Conservation (phyloP, 2,888 invertebrate genomes). For the Epirrhoe alternata region DNA sequence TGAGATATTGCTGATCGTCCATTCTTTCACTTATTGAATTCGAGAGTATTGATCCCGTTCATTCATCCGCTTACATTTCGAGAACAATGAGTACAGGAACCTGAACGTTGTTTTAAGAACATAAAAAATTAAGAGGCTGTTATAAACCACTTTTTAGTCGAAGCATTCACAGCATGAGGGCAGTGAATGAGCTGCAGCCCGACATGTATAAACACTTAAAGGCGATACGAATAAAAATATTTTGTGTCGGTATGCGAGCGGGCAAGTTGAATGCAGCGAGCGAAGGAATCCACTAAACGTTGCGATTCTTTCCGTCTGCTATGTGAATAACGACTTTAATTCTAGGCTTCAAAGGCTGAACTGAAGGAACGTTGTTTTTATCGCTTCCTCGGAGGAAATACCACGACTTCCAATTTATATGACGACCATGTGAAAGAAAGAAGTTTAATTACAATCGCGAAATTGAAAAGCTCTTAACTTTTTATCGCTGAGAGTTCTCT, state of each 20-base stretch:
- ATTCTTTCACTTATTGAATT: conserved; percentile 15
- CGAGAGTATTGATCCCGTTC: conserved; percentile 36
- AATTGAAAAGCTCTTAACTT: conserved; percentile 41
- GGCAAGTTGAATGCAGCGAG: conserved; percentile 57
- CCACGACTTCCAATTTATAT: conserved; percentile 71
- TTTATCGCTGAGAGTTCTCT: conserved; percentile 38
- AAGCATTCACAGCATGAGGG: conserved; percentile 38
- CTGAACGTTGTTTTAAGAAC: conserved; percentile 32
- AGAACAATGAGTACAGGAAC: conserved; percentile 31
- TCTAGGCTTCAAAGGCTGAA: conserved; percentile 47
- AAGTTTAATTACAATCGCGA: conserved; percentile 42
- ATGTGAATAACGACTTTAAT: conserved; percentile 62
- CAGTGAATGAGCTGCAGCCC: conserved; percentile 59
- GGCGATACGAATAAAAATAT: conserved; percentile 58
- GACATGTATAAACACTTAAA: conserved; percentile 36
- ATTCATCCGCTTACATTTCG: conserved; percentile 39
- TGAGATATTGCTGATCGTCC: conserved; percentile 28
- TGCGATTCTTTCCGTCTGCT: conserved; percentile 54
- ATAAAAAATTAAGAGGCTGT: conserved; percentile 38
- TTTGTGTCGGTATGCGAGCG: conserved; percentile 63
- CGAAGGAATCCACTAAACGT: conserved; percentile 65
- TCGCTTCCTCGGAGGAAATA: conserved; percentile 69
- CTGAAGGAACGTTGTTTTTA: conserved; percentile 59
- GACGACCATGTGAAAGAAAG: conserved; percentile 66
- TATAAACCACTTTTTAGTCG: conserved; percentile 55